These are phyloP conservation scores for Amphipoea lucens DNA, from an alignment of 2,888 invertebrate species.

Conservation along the genomic window DNA sequence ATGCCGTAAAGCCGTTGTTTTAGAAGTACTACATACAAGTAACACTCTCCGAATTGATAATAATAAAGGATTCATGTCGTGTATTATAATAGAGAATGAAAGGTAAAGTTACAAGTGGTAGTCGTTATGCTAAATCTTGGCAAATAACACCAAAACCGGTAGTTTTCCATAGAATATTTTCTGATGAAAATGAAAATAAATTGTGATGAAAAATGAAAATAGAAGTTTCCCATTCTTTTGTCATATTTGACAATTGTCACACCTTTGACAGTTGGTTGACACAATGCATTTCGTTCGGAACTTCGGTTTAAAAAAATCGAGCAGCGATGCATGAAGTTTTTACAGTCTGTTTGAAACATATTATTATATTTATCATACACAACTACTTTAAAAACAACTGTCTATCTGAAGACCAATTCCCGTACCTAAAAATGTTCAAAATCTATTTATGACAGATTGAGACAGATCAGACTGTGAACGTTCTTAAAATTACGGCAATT, in stretches of 20 bases:
- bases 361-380: neutral
- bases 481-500: too few species aligned
- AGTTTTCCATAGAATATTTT: neutral
- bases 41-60: constrained; percentile 13
- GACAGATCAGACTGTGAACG: too few species aligned
- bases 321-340: neutral
- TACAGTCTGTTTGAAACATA: neutral
- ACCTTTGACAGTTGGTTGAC: neutral
- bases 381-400: too few species aligned
- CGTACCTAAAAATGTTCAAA: too few species aligned
- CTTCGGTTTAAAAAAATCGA: neutral
- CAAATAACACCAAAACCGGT: neutral
- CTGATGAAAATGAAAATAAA: neutral
- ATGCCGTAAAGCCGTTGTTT: constrained; percentile 18
- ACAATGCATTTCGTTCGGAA: constrained; percentile 5
- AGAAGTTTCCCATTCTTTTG: neutral
- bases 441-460: too few species aligned
- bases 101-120: neutral
- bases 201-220: neutral
- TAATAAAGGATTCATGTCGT: neutral
- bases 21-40: constrained; percentile 13
- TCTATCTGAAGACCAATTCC: neutral
- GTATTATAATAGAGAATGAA: neutral
- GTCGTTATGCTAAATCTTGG: neutral
- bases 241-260: neutral